Evolutionary conservation across 2,797 vertebrate genomes (phyloP).

Genomic region (Gila robusta): DNA sequence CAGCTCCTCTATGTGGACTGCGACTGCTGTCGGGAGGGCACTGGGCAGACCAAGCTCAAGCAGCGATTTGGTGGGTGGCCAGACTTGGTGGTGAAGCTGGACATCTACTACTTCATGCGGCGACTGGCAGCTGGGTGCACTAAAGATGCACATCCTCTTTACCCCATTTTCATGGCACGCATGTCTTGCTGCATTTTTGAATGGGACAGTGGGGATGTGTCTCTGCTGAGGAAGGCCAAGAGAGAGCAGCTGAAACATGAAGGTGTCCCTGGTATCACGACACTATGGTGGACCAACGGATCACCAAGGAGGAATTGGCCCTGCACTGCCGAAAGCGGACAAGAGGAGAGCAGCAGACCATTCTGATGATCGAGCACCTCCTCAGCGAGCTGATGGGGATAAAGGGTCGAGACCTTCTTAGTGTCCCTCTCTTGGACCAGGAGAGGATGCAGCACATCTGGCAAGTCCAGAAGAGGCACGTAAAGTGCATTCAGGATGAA

Average conservation of each 20-base stretch:
- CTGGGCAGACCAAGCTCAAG: neutral
- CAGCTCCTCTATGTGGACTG: constrained; percentile 30
- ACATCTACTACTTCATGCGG: constrained; percentile 52
- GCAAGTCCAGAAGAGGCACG: neutral
- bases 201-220: constrained; percentile 28
- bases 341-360: constrained; percentile 18
- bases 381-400: constrained; percentile 40
- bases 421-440: constrained; percentile 28
- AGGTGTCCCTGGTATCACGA: constrained; percentile 14
- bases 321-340: constrained; percentile 27
- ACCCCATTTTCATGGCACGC: constrained; percentile 36
- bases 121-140: constrained; percentile 43
- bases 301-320: constrained; percentile 32
- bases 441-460: constrained; percentile 39
- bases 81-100: constrained; percentile 29
- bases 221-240: neutral
- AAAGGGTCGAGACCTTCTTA: constrained; percentile 28
- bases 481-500: too few species aligned
- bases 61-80: constrained; percentile 27
- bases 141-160: constrained; percentile 40
- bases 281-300: constrained; percentile 10
- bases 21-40: constrained; percentile 18
- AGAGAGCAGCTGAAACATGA: constrained; percentile 23
- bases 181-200: constrained; percentile 38
- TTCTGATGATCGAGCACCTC: constrained; percentile 9